phyloP scores from a whole-genome alignment of 2,113 vertebrate genomes.

The Spea multiplicata region DNA sequence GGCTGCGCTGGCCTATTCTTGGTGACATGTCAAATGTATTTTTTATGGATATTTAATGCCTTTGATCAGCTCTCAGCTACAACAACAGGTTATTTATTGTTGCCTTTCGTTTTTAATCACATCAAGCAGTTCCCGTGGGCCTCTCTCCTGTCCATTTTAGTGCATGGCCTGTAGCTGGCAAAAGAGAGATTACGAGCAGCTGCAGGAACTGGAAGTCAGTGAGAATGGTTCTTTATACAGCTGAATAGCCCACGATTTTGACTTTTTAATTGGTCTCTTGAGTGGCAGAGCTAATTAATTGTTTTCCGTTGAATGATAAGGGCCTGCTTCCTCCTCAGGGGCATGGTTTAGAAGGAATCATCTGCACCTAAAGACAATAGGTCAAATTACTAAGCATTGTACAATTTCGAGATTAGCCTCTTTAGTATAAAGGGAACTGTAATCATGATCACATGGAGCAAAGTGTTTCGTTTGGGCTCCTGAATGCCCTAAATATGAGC shows the following conservation, averaged over 20 bases:
- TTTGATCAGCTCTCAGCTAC: not conserved
- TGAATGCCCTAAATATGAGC: no score
- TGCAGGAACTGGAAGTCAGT: constrained; percentile 34
- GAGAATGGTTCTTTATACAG: constrained; percentile 10
- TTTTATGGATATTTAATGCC: not conserved
- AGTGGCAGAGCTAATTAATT: constrained; percentile 37
- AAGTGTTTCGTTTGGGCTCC: no score
- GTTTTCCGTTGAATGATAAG: constrained; percentile 27
- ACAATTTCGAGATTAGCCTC: not conserved
- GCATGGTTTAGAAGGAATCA: not conserved
- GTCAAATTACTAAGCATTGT: constrained; percentile 7
- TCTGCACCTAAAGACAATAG: not conserved
- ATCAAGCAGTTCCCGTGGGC: constrained; percentile 24
- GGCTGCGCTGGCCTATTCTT: no score
- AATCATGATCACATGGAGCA: no score
- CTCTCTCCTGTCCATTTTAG: constrained; percentile 13
- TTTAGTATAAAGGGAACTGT: no score
- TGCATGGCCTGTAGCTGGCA: constrained; percentile 21
- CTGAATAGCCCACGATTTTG: constrained; percentile 36
- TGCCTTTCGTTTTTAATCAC: constrained; percentile 21
- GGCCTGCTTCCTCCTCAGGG: constrained; percentile 17
- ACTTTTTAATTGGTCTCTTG: constrained; percentile 34
- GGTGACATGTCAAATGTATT: not conserved
- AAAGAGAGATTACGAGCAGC: constrained; percentile 22
- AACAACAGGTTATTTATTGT: constrained; percentile 26